phyloP scores from a whole-genome alignment of 2,113 vertebrate genomes.

The Seriola rivoliana region DNA sequence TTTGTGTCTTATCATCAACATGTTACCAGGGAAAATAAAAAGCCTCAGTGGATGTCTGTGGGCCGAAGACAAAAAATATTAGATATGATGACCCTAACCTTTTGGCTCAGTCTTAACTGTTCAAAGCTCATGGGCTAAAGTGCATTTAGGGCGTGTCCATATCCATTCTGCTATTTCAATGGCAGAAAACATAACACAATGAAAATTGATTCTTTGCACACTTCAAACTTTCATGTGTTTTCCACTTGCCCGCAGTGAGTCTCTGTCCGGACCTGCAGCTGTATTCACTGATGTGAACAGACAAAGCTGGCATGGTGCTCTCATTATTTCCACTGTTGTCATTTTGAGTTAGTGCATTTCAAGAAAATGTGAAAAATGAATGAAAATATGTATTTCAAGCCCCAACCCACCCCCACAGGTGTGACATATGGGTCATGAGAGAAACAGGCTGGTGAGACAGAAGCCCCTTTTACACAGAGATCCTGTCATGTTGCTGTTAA shows the following conservation, averaged over 20 bases:
- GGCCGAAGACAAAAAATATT: no score
- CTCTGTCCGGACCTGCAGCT: not conserved
- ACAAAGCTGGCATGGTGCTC: not conserved
- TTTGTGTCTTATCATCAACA: no score
- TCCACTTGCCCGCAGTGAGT: not conserved
- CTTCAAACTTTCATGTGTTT: not conserved
- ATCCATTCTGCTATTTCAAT: no score
- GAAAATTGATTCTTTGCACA: not conserved
- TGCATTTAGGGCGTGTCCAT: no score
- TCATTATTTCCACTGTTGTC: not conserved
- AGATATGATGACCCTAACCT: no score
- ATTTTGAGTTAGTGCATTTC: not conserved
- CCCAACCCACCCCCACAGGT: not conserved
- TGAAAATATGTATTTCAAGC: not conserved
- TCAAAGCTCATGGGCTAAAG: no score
- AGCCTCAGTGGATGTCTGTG: no score
- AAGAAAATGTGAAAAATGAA: slow-evolving; percentile 12
- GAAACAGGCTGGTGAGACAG: slow-evolving; percentile 17
- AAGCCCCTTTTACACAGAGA: no score
- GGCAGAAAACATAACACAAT: not conserved
- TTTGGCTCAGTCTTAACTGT: no score
- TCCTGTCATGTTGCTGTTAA: no score
- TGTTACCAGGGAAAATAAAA: no score
- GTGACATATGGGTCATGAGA: slow-evolving; percentile 20
- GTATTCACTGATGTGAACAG: not conserved